Percentiles rank a stretch among this genome's conserved stretches.
phyloP scores from a whole-genome alignment of 2,797 vertebrate species.

The Moxostoma hubbsi region DNA sequence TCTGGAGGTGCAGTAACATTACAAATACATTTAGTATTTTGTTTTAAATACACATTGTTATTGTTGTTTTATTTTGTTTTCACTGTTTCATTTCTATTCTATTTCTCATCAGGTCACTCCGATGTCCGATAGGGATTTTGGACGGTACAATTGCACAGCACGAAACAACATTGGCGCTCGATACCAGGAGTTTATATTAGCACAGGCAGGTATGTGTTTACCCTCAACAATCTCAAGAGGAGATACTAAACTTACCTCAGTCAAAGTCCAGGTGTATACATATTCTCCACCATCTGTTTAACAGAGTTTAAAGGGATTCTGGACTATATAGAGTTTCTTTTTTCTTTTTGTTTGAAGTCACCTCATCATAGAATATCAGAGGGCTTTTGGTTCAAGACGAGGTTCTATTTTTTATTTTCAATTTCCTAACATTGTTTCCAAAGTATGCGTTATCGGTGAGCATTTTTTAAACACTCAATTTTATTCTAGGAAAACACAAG shows the following conservation, averaged over 20 bases:
- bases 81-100: neutral
- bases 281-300: neutral
- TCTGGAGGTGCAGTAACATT: constrained; percentile 83
- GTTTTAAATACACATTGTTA: neutral
- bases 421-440: too few relatives aligned
- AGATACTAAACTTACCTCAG: neutral
- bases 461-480: too few relatives aligned
- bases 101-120: constrained; percentile 85
- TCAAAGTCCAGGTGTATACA: neutral
- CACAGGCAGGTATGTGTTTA: constrained; percentile 89
- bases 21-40: neutral
- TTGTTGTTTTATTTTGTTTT: neutral
- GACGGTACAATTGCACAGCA: constrained; percentile 95
- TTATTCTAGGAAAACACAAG: too few relatives aligned
- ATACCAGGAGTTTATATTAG: constrained; percentile 92
- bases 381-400: too few relatives aligned
- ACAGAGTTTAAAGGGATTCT: neutral
- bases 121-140: constrained; percentile 92
- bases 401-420: too few relatives aligned
- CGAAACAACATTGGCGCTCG: constrained; percentile 91
- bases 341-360: too few relatives aligned
- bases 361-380: too few relatives aligned
- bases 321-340: too few relatives aligned
- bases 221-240: neutral
- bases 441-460: too few relatives aligned